phyloP scores from a whole-genome alignment of 2,113 vertebrate species.

The Chaetops frenatus region DNA sequence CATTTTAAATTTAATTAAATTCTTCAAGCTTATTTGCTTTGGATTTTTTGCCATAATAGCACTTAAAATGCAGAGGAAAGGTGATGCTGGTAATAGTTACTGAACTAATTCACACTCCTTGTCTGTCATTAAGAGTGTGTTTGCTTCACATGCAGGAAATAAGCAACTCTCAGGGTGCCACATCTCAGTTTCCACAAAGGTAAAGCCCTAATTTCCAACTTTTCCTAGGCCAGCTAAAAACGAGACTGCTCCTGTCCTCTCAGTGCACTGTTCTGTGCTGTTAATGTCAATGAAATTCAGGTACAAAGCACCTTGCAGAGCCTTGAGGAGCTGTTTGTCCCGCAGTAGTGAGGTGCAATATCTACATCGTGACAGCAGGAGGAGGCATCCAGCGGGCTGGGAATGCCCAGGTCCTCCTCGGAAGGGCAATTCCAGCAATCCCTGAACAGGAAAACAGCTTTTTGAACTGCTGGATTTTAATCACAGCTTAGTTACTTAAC shows the following conservation, averaged over 20 bases:
- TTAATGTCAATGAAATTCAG: background rate
- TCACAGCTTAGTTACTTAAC: background rate
- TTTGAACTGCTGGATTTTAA: background rate
- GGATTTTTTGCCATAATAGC: background rate
- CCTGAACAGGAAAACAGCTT: background rate
- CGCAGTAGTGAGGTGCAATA: background rate
- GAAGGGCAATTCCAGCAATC: background rate
- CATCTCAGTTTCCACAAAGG: background rate
- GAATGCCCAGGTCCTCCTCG: fast-evolving
- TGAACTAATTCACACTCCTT: background rate
- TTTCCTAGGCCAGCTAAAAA: background rate
- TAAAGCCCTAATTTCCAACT: background rate
- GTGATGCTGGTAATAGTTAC: background rate
- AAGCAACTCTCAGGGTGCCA: background rate
- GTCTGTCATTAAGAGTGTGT: background rate
- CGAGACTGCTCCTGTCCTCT: background rate
- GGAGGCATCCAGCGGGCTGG: background rate
- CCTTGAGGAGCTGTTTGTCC: background rate
- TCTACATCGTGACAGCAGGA: background rate
- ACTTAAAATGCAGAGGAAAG: background rate
- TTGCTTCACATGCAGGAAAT: background rate
- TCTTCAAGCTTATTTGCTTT: background rate
- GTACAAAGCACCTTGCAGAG: background rate
- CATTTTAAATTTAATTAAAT: background rate
- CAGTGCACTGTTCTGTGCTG: background rate